Percentiles rank a stretch among this genome's conserved stretches.
phyloP scores from a whole-genome alignment of 2,888 invertebrate species.

The Myopa tessellatipennis region DNA sequence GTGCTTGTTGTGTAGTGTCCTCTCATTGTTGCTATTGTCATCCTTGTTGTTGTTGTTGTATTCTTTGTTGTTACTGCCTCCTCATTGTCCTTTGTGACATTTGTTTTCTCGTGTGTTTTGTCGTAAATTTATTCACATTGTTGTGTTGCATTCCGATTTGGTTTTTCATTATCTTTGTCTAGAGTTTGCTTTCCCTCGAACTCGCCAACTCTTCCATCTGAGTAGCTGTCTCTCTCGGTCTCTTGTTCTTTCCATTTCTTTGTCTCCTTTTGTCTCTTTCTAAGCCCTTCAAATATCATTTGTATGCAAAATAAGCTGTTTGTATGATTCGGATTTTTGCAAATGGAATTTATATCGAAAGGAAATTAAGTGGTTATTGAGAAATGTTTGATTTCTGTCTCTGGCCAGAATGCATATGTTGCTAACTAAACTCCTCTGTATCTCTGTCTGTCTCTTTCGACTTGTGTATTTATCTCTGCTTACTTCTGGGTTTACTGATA shows the following conservation, averaged over 20 bases:
- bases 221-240: not conserved
- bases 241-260: not conserved
- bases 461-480: not conserved
- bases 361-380: constrained; percentile 40
- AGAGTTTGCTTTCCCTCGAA: constrained; percentile 10
- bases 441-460: not conserved
- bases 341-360: constrained; percentile 39
- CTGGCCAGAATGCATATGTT: not conserved
- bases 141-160: constrained; percentile 25
- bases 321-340: constrained; percentile 44
- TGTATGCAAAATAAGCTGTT: constrained; percentile 50
- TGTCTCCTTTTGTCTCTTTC: not conserved
- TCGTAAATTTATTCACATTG: constrained; percentile 33
- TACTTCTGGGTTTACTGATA: too few species aligned
- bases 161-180: not conserved
- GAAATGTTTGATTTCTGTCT: constrained; percentile 36
- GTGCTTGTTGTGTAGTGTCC: not conserved
- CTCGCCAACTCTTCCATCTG: too few species aligned
- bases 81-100: not conserved
- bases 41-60: not conserved
- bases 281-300: constrained; percentile 44
- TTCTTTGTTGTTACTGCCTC: not conserved
- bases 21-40: not conserved
- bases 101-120: constrained; percentile 2
- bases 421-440: too few species aligned